Conservation (phyloP, 2,797 vertebrate species). For the Crocidura indochinensis region DNA sequence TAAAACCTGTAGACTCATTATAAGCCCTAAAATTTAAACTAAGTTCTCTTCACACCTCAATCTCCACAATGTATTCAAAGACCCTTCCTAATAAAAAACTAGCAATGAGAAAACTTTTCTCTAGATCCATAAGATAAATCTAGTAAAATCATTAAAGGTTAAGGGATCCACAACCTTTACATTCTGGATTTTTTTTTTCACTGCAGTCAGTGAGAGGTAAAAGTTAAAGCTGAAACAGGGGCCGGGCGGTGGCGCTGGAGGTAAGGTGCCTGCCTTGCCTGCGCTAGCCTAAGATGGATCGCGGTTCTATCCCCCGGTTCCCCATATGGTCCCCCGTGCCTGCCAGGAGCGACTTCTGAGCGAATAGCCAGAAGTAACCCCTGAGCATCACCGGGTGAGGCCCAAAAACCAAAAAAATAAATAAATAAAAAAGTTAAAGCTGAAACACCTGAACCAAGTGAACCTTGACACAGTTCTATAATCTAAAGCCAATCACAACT, state of each 20-base stretch:
- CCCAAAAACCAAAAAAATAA: too few relatives aligned
- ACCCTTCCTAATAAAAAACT: neutral
- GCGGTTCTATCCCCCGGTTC: too few relatives aligned
- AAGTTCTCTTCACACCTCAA: neutral
- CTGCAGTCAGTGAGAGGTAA: neutral
- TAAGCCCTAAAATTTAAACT: constrained; percentile 12
- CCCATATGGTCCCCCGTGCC: too few relatives aligned
- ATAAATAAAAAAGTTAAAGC: constrained; percentile 19
- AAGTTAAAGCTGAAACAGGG: constrained; percentile 38
- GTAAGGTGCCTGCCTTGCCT: too few relatives aligned
- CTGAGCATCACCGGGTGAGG: too few relatives aligned
- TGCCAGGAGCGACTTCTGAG: too few relatives aligned
- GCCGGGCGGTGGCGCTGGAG: too few relatives aligned
- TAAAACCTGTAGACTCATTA: neutral
- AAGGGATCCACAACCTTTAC: constrained; percentile 50
- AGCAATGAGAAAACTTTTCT: constrained; percentile 42
- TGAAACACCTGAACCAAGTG: constrained; percentile 64
- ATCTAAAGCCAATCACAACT: constrained; percentile 4
- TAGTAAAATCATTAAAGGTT: constrained; percentile 52
- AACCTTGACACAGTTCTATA: constrained; percentile 67
- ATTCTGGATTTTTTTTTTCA: constrained; percentile 43
- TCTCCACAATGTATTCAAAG: neutral
- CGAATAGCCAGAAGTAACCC: too few relatives aligned
- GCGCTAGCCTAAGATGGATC: too few relatives aligned
- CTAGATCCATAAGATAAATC: constrained; percentile 13